Conservation (phyloP, 2,113 vertebrate genomes). For the pig (Sus scrofa) region DNA sequence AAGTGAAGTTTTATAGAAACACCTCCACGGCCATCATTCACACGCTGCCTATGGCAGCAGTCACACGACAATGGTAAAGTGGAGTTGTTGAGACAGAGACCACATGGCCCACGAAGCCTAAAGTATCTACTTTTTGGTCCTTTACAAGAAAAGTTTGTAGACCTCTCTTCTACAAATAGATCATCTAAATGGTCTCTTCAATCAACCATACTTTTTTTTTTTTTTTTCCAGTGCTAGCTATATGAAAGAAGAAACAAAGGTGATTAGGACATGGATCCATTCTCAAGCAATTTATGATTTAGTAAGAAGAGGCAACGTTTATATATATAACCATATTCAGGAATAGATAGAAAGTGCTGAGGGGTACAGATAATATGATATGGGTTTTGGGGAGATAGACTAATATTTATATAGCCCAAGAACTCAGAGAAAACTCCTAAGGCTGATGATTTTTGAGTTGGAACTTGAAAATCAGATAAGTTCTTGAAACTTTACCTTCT, state of each 20-base stretch:
- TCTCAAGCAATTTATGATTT: slow-evolving; percentile 2
- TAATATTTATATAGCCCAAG: background rate
- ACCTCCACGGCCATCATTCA: background rate
- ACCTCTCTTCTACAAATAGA: background rate
- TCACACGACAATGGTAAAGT: background rate
- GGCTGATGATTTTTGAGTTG: background rate
- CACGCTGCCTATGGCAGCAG: background rate
- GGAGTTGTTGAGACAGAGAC: background rate
- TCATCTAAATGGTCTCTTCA: background rate
- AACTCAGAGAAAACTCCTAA: background rate
- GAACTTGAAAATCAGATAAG: background rate
- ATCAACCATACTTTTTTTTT: background rate
- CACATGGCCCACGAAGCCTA: background rate
- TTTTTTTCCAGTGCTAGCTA: background rate
- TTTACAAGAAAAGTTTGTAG: background rate
- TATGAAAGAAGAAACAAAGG: background rate
- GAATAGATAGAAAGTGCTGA: background rate
- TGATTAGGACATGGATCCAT: background rate
- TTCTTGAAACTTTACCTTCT: slow-evolving; percentile 17
- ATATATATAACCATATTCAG: background rate
- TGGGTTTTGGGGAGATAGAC: background rate
- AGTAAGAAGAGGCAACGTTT: background rate
- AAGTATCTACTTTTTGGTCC: background rate
- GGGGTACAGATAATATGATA: background rate
- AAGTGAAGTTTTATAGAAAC: background rate